Percentiles rank a stretch among this genome's conserved stretches.
Conservation (phyloP, 1,140 invertebrate species). For the Eulimnadia texana region DNA sequence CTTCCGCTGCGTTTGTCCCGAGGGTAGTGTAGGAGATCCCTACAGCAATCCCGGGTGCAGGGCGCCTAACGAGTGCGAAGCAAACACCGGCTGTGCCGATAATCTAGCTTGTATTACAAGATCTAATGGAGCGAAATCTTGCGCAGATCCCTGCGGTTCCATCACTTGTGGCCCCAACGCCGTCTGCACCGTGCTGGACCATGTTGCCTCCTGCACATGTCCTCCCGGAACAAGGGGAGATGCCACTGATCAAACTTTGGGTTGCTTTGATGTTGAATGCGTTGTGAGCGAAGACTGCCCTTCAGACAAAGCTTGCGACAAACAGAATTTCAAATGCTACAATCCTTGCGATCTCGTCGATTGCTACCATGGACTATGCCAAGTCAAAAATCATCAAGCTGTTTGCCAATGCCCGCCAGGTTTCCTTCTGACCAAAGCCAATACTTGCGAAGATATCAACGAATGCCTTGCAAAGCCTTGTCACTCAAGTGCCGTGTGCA, state of each 20-base stretch:
- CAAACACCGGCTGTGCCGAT: slow-evolving; percentile 50
- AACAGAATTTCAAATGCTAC: slow-evolving; percentile 21
- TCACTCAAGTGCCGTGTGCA: slow-evolving; percentile 50
- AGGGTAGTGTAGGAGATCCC: slow-evolving; percentile 62
- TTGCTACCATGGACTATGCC: slow-evolving; percentile 28
- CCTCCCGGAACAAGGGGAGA: slow-evolving; percentile 26
- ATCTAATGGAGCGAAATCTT: slow-evolving; percentile 34
- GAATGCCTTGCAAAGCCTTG: slow-evolving; percentile 63
- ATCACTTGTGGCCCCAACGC: slow-evolving; percentile 28
- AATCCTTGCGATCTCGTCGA: slow-evolving; percentile 25
- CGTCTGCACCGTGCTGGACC: slow-evolving; percentile 39
- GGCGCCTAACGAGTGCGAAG: slow-evolving; percentile 50
- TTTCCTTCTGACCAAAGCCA: slow-evolving; percentile 43
- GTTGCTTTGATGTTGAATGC: slow-evolving; percentile 24
- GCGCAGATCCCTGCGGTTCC: slow-evolving; percentile 54
- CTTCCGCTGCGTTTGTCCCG: slow-evolving; percentile 59
- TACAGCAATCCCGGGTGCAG: slow-evolving; percentile 43
- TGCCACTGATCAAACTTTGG: slow-evolving; percentile 23
- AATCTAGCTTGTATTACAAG: slow-evolving; percentile 51
- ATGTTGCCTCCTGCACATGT: slow-evolving; percentile 45
- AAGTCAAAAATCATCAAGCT: slow-evolving; percentile 26
- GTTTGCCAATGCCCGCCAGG: slow-evolving; percentile 50
- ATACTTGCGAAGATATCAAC: slow-evolving; percentile 61
- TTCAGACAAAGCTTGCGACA: slow-evolving; percentile 22
- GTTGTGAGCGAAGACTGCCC: slow-evolving; percentile 23